Evolutionary conservation across 1,140 invertebrate species (phyloP).

Genomic region (Drosophila nigrodunni): DNA sequence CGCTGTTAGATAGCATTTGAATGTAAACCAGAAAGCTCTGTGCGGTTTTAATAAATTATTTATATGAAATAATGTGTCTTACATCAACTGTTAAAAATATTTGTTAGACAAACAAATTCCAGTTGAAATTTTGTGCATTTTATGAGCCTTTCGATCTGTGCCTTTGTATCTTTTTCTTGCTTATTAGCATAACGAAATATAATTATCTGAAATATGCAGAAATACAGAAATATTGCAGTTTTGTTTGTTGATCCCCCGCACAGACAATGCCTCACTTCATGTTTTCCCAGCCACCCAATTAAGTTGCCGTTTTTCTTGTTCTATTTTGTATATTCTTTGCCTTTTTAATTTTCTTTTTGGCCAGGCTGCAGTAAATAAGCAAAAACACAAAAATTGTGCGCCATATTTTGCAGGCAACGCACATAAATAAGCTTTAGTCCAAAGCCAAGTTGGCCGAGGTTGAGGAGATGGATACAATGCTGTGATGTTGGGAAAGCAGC

Average conservation of each 20-base stretch:
- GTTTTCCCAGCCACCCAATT: slow-evolving; percentile 48
- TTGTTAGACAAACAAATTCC: not conserved
- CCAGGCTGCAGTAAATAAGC: slow-evolving; percentile 40
- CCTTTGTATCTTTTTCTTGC: not conserved
- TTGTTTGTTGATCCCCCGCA: slow-evolving; percentile 6
- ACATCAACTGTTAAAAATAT: not conserved
- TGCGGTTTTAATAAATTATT: too few species aligned
- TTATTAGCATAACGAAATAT: slow-evolving; percentile 25
- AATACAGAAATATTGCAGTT: slow-evolving; percentile 31
- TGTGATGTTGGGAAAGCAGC: slow-evolving; percentile 49
- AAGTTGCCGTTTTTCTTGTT: slow-evolving; percentile 29
- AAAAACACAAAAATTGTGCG: slow-evolving; percentile 60
- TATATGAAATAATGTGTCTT: too few species aligned
- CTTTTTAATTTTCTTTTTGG: slow-evolving; percentile 3
- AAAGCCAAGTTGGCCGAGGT: slow-evolving; percentile 68
- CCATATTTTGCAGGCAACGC: slow-evolving; percentile 79
- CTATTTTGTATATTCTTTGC: too few species aligned
- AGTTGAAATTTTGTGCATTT: not conserved
- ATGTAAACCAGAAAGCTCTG: not conserved
- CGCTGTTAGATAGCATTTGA: not conserved
- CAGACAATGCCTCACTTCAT: not conserved
- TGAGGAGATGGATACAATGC: slow-evolving; percentile 61
- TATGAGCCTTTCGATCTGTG: not conserved
- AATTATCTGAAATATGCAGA: slow-evolving; percentile 36
- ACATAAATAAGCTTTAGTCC: slow-evolving; percentile 79